These are phyloP conservation scores for Uloborus diversus DNA, from an alignment of 1,140 invertebrate species.

Conservation along the genomic window DNA sequence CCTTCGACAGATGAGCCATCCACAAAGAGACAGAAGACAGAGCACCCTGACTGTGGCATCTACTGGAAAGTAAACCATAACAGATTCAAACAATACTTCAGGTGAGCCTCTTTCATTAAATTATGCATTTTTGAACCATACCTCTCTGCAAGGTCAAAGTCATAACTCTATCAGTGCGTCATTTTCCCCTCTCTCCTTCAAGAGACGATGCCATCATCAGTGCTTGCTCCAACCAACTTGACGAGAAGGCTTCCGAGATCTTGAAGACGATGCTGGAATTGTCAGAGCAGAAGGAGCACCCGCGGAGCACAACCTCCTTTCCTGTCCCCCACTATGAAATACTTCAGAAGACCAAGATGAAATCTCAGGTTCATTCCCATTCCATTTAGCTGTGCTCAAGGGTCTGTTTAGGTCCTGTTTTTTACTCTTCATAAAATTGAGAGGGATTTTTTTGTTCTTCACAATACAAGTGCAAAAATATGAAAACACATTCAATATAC, in stretches of 20 bases:
- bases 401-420: too few species aligned
- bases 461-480: too few species aligned
- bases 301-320: slow-evolving; percentile 77
- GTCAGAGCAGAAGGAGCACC: slow-evolving; percentile 79
- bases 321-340: slow-evolving; percentile 79
- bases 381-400: too few species aligned
- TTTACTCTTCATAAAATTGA: too few species aligned
- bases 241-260: slow-evolving; percentile 77
- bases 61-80: slow-evolving; percentile 85
- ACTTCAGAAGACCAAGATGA: slow-evolving; percentile 61
- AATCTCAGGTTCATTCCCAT: neutral
- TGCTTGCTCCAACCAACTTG: slow-evolving; percentile 77
- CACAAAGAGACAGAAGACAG: slow-evolving; percentile 56
- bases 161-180: too few species aligned
- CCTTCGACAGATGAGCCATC: slow-evolving; percentile 23
- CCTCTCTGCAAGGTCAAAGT: neutral
- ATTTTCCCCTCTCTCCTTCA: slow-evolving; percentile 63
- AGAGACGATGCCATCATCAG: slow-evolving; percentile 81
- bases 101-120: slow-evolving; percentile 59
- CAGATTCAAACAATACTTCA: slow-evolving; percentile 79
- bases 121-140: slow-evolving; percentile 19
- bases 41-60: slow-evolving; percentile 62
- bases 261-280: slow-evolving; percentile 76
- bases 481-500: too few species aligned
- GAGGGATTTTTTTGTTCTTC: too few species aligned